phyloP scores from a whole-genome alignment of 2,113 vertebrate genomes.

The Oryzias woworae region DNA sequence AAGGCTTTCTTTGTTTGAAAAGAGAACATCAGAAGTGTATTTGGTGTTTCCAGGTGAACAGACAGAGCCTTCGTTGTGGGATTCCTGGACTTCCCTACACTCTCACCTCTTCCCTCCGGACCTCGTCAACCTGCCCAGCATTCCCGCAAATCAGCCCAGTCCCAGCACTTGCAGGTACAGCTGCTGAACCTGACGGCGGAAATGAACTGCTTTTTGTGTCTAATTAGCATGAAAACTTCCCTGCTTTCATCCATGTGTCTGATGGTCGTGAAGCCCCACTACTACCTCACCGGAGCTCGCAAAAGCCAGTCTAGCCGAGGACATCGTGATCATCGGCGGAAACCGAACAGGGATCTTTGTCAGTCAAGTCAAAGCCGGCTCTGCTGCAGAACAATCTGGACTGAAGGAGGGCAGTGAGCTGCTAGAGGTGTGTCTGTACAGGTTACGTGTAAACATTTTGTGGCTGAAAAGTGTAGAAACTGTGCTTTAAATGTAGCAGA shows the following conservation, averaged over 20 bases:
- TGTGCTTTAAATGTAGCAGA: not conserved
- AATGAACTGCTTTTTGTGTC: not conserved
- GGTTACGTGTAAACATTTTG: no score
- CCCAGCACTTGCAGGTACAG: conserved; percentile 46
- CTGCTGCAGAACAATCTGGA: conserved; percentile 77
- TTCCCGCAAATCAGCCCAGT: conserved; percentile 16
- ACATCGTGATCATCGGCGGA: conserved; percentile 81
- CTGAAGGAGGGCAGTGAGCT: conserved; percentile 82
- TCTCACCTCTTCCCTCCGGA: conserved; percentile 73
- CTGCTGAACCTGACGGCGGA: no score
- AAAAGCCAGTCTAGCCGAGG: conserved; percentile 72
- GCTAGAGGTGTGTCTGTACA: conserved; percentile 77
- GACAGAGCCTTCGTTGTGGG: conserved; percentile 56
- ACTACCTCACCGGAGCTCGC: conserved; percentile 39
- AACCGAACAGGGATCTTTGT: conserved; percentile 84
- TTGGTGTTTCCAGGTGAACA: conserved; percentile 59
- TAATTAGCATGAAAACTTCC: not conserved
- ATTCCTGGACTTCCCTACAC: conserved; percentile 70
- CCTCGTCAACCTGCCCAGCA: conserved; percentile 55
- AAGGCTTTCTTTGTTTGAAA: not conserved
- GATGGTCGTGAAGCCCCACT: conserved; percentile 32
- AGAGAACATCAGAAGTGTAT: not conserved
- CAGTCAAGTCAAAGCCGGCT: conserved; percentile 83
- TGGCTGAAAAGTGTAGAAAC: no score
- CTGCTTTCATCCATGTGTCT: not conserved